Evolutionary conservation across 1,140 invertebrate genomes (phyloP).

Genomic region (Sinonovacula constricta): DNA sequence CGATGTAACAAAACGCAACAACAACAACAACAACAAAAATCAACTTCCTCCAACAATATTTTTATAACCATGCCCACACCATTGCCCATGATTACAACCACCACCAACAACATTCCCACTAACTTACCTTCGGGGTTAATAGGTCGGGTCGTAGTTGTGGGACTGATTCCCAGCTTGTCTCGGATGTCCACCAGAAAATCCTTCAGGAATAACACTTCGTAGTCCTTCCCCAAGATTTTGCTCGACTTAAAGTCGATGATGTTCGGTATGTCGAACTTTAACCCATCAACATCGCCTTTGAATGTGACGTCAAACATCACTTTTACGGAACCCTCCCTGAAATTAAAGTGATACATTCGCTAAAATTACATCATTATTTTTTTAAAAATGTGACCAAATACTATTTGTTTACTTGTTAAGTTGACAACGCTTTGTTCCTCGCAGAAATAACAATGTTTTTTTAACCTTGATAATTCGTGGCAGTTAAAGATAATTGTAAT

Average conservation of each 20-base stretch:
- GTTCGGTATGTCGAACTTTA: conserved; percentile 37
- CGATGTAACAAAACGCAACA: too few species aligned
- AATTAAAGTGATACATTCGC: too few species aligned
- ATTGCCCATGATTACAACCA: too few species aligned
- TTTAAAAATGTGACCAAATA: too few species aligned
- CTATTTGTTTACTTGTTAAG: too few species aligned
- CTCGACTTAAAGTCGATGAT: conserved; percentile 26
- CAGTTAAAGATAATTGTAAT: too few species aligned
- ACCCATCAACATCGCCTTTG: conserved; percentile 8
- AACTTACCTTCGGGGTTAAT: conserved; percentile 27
- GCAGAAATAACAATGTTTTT: too few species aligned
- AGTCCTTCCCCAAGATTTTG: conserved; percentile 23
- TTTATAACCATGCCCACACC: not conserved
- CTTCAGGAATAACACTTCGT: conserved; percentile 21
- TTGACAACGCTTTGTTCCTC: too few species aligned
- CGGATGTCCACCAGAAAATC: conserved; percentile 35
- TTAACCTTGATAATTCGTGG: too few species aligned
- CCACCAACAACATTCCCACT: not conserved
- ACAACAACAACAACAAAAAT: conserved; percentile 1
- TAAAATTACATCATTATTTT: too few species aligned
- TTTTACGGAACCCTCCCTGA: conserved; percentile 36
- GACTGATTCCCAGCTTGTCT: not conserved
- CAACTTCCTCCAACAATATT: not conserved
- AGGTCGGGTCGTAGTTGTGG: conserved; percentile 3
- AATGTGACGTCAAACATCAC: conserved; percentile 37